Conservation (phyloP, 1,140 invertebrate species). For the Rhopalosiphum maidis region DNA sequence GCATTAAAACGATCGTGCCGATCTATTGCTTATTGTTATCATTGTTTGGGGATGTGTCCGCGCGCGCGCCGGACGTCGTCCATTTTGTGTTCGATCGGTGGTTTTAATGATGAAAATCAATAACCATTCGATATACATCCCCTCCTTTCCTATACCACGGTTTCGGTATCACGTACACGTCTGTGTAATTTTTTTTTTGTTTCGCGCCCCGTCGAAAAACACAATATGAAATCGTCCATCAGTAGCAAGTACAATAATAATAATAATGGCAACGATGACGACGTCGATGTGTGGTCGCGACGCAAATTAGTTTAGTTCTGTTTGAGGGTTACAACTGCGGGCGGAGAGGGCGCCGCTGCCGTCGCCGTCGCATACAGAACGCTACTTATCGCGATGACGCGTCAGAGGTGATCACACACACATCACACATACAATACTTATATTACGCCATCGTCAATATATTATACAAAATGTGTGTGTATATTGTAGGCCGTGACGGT, state of each 20-base stretch:
- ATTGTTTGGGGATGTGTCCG: neutral
- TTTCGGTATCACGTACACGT: neutral
- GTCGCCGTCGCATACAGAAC: conserved; percentile 30
- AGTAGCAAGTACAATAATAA: conserved; percentile 28
- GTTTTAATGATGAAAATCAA: conserved; percentile 54
- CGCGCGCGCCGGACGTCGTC: neutral
- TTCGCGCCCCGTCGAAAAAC: conserved; percentile 24
- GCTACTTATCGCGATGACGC: conserved; percentile 46
- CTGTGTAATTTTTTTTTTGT: conserved; percentile 5
- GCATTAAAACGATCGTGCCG: neutral
- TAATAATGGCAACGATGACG: conserved; percentile 6
- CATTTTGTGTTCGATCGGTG: conserved; percentile 13
- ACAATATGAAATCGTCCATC: conserved; percentile 53
- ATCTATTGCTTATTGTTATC: neutral
- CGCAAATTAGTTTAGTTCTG: conserved; percentile 54
- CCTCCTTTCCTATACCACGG: neutral
- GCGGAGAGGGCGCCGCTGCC: neutral
- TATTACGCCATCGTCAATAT: neutral
- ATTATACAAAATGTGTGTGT: neutral
- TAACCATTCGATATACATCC: conserved; percentile 27
- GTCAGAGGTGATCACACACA: neutral
- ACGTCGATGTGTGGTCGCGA: conserved; percentile 29
- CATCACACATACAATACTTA: neutral
- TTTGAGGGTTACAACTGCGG: neutral
- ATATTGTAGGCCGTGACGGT: no score